Evolutionary conservation across 2,888 invertebrate species (phyloP).

Genomic region (Molanna angustata): DNA sequence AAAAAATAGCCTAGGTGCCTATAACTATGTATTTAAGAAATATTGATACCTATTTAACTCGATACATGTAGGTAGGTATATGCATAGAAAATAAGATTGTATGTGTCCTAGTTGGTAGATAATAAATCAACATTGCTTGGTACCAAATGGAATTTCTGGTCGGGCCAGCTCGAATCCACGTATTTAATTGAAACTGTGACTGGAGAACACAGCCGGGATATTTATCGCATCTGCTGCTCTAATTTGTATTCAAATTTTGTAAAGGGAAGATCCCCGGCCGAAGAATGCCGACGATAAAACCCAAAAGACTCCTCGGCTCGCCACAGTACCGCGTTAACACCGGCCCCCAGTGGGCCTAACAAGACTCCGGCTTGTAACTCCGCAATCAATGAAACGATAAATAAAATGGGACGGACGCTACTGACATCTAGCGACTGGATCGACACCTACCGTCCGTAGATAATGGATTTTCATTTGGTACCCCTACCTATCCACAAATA

Average conservation of each 20-base stretch:
- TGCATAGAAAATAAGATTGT: no score
- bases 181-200: slow-evolving; percentile 17
- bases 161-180: neutral
- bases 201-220: slow-evolving; percentile 14
- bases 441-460: slow-evolving; percentile 14
- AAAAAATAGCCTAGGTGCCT: no score
- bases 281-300: slow-evolving; percentile 13
- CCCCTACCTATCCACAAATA: no score
- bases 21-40: no score
- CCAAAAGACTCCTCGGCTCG: slow-evolving; percentile 3
- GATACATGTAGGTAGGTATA: no score
- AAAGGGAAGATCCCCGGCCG: slow-evolving; percentile 14
- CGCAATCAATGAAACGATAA: slow-evolving; percentile 30
- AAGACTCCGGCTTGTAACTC: slow-evolving; percentile 21
- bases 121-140: no score
- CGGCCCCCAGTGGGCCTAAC: slow-evolving; percentile 22
- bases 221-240: slow-evolving; percentile 21
- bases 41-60: no score
- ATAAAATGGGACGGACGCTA: slow-evolving; percentile 15
- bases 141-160: no score
- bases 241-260: slow-evolving; percentile 32
- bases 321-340: slow-evolving; percentile 20
- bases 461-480: no score
- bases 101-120: no score
- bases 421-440: slow-evolving; percentile 18